A percentile compares a stretch with the other conserved stretches of the same genome.
phyloP scores from a whole-genome alignment of 2,888 invertebrate species.

The Microplitis deprimator region DNA sequence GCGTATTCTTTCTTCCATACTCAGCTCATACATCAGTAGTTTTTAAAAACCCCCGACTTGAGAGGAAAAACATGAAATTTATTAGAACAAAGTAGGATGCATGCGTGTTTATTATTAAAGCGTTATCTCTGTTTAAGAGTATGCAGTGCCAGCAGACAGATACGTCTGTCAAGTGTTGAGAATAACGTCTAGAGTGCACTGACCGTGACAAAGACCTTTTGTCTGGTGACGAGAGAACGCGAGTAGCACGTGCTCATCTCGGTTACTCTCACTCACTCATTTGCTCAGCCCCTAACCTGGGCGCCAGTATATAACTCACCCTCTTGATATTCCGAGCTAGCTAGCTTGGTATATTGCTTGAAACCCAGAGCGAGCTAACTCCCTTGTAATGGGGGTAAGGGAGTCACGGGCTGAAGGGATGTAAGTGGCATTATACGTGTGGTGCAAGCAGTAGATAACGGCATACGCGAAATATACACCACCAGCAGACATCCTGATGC shows the following conservation, averaged over 20 bases:
- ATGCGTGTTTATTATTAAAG: neutral
- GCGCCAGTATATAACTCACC: slow-evolving; percentile 19
- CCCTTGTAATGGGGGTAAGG: neutral
- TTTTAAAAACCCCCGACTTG: too few relatives aligned
- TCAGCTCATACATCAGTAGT: too few relatives aligned
- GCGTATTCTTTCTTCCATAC: neutral
- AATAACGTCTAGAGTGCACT: slow-evolving; percentile 29
- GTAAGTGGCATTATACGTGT: slow-evolving; percentile 38
- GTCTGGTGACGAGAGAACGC: slow-evolving; percentile 41
- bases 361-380: slow-evolving; percentile 4
- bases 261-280: slow-evolving; percentile 24
- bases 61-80: too few relatives aligned
- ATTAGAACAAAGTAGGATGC: too few relatives aligned
- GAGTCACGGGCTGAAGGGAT: slow-evolving; percentile 6
- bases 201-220: slow-evolving; percentile 52
- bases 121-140: neutral
- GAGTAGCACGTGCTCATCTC: slow-evolving; percentile 26
- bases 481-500: slow-evolving; percentile 33
- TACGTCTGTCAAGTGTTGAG: slow-evolving; percentile 27
- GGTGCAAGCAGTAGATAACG: slow-evolving; percentile 37
- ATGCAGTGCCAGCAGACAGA: slow-evolving; percentile 11
- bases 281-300: neutral
- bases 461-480: slow-evolving; percentile 18
- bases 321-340: slow-evolving; percentile 21
- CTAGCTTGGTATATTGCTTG: neutral